Evolutionary conservation across 2,113 vertebrate species (phyloP).

Genomic region (Isichthys henryi): DNA sequence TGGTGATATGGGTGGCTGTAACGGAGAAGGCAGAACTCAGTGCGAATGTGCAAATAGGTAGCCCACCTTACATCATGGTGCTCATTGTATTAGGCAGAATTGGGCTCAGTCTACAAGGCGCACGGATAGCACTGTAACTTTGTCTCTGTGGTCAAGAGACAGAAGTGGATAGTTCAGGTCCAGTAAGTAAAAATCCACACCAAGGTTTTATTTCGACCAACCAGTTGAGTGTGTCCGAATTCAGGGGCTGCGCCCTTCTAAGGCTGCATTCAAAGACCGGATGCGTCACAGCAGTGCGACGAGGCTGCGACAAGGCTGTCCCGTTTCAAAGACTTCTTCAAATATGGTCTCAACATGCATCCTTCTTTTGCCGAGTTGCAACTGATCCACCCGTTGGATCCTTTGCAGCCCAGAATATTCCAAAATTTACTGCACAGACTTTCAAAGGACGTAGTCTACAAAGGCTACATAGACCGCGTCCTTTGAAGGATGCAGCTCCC

Average conservation of each 20-base stretch:
- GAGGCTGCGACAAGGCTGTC: neutral
- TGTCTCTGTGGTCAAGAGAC: neutral
- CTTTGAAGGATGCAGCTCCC: too few relatives aligned
- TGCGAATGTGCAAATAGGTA: neutral
- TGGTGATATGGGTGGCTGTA: neutral
- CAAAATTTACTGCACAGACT: neutral
- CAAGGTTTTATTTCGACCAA: neutral
- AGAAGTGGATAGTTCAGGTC: neutral
- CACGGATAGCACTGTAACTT: neutral
- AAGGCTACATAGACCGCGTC: neutral
- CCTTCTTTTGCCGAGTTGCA: neutral
- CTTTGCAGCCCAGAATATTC: neutral
- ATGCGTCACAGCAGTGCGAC: neutral
- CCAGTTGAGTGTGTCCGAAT: neutral
- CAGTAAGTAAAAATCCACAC: neutral
- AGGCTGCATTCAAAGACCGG: neutral
- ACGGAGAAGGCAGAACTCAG: neutral
- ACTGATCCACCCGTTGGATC: neutral
- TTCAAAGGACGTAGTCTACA: neutral
- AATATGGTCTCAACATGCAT: neutral
- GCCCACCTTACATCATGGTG: too few relatives aligned
- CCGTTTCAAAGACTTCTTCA: neutral
- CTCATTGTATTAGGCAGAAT: neutral
- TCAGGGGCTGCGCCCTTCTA: neutral
- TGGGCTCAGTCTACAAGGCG: neutral